These are phyloP conservation scores for Nipponia nippon DNA, from an alignment of 2,113 vertebrate genomes.

Conservation along the genomic window DNA sequence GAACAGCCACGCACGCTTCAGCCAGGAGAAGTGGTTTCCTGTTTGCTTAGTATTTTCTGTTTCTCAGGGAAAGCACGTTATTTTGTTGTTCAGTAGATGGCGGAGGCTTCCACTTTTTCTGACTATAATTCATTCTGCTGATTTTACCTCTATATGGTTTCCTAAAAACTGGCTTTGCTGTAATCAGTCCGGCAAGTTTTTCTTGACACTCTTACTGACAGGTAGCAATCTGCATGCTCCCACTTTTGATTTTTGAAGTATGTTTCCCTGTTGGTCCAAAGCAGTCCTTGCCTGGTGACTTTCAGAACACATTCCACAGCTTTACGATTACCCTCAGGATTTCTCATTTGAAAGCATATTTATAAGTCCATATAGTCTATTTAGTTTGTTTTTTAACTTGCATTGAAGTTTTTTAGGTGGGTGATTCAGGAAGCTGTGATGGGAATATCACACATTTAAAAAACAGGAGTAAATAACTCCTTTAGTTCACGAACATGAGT, in stretches of 20 bases:
- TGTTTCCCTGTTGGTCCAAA: background rate
- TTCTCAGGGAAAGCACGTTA: background rate
- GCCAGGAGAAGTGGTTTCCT: background rate
- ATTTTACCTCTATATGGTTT: background rate
- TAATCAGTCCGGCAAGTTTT: background rate
- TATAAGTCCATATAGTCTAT: background rate
- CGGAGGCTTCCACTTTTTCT: background rate
- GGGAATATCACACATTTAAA: background rate
- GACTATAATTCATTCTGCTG: background rate
- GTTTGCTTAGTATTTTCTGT: background rate
- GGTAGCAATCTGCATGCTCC: background rate
- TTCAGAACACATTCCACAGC: background rate
- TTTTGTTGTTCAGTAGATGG: background rate
- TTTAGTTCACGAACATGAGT: background rate
- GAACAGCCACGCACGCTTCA: background rate
- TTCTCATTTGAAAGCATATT: background rate
- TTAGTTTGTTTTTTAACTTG: background rate
- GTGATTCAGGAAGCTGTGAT: background rate
- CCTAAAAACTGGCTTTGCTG: background rate
- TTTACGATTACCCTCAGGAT: background rate
- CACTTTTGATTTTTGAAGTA: background rate
- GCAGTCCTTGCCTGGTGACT: background rate
- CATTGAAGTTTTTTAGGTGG: background rate
- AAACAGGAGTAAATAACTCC: background rate
- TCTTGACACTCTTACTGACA: background rate